A percentile compares a stretch with the other conserved stretches of the same genome.
phyloP scores from a whole-genome alignment of 2,797 vertebrate species.

The Gymnothorax javanicus region DNA sequence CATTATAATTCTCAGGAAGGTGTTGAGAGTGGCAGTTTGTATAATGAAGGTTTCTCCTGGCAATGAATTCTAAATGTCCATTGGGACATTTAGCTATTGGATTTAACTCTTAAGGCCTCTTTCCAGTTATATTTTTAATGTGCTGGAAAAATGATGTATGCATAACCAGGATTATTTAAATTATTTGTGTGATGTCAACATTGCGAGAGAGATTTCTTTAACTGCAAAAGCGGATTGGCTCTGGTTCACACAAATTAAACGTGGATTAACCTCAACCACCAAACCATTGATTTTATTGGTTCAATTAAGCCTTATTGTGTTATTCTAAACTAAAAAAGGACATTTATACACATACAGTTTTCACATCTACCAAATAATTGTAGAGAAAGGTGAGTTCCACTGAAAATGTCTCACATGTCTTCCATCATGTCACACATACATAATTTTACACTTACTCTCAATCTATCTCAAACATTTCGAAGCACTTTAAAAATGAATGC shows the following conservation, averaged over 20 bases:
- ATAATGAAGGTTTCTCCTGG: conserved; percentile 9
- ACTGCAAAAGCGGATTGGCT: background rate
- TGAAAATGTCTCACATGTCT: background rate
- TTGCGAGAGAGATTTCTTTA: conserved; percentile 30
- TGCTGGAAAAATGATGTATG: conserved; percentile 39
- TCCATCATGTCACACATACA: background rate
- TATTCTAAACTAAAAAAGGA: background rate
- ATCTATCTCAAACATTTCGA: background rate
- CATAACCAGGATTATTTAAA: conserved; percentile 32
- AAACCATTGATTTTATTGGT: background rate
- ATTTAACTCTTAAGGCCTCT: conserved; percentile 11
- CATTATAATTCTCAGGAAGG: conserved; percentile 1
- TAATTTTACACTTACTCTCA: background rate
- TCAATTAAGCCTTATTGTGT: background rate
- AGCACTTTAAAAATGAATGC: background rate
- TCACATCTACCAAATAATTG: background rate
- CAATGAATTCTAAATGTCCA: background rate
- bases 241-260: too few relatives aligned
- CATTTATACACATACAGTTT: background rate
- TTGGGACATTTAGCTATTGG: background rate
- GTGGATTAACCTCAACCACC: too few relatives aligned
- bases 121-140: conserved; percentile 14
- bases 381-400: background rate
- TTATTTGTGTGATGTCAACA: conserved; percentile 34
- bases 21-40: conserved; percentile 17